Evolutionary conservation across 2,888 invertebrate species (phyloP).

Genomic region (Tillus elongatus): DNA sequence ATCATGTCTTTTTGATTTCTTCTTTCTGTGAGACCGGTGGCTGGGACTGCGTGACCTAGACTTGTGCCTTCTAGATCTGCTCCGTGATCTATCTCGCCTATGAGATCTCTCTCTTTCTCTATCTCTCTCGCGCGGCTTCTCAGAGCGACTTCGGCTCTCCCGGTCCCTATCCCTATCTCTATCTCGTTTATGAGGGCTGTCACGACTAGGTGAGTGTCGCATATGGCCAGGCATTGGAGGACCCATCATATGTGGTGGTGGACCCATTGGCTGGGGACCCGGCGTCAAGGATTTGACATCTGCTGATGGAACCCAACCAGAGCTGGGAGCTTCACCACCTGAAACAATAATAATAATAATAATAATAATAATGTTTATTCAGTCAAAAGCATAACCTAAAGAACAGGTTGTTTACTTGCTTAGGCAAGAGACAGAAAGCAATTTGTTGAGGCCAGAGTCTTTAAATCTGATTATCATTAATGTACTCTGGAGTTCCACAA

Average conservation of each 20-base stretch:
- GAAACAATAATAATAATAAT: slow-evolving; percentile 11
- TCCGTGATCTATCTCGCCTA: slow-evolving; percentile 58
- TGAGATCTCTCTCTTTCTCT: slow-evolving; percentile 51
- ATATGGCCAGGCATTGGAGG: slow-evolving; percentile 26
- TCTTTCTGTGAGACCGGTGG: slow-evolving; percentile 50
- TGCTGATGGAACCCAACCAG: slow-evolving; percentile 53
- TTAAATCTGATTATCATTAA: too few species aligned
- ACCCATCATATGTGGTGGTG: slow-evolving; percentile 33
- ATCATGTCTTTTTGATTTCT: slow-evolving; percentile 63
- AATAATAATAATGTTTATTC: slow-evolving; percentile 11
- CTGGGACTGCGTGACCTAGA: slow-evolving; percentile 63
- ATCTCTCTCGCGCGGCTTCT: slow-evolving; percentile 35
- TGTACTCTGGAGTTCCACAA: too few species aligned
- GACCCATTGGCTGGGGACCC: slow-evolving; percentile 44
- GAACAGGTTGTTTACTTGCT: too few species aligned
- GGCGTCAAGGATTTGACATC: slow-evolving; percentile 64
- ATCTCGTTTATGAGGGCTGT: slow-evolving; percentile 29
- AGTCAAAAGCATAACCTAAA: too few species aligned
- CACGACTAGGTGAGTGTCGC: slow-evolving; percentile 12
- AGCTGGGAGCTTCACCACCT: slow-evolving; percentile 27
- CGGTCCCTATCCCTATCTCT: slow-evolving; percentile 42
- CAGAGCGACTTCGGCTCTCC: slow-evolving; percentile 37
- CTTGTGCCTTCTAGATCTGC: slow-evolving; percentile 58
- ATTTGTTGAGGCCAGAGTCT: too few species aligned
- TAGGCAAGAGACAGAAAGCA: too few species aligned